phyloP scores from a whole-genome alignment of 1,140 invertebrate species.

The Bilobella aurantiaca region DNA sequence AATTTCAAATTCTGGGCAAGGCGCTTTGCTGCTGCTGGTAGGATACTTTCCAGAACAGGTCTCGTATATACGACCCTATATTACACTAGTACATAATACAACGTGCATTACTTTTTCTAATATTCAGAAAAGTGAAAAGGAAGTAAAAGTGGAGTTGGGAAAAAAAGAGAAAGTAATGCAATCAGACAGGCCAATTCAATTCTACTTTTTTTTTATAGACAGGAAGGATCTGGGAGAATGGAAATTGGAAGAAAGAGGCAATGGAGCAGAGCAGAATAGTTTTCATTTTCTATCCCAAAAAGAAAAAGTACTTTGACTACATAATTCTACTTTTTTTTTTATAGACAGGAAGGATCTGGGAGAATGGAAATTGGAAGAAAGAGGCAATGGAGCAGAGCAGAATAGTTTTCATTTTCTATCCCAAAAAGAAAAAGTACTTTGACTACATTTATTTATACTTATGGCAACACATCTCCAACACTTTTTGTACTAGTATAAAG shows the following conservation, averaged over 20 bases:
- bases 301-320: background rate
- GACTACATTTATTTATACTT: background rate
- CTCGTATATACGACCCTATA: background rate
- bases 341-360: no score
- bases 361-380: no score
- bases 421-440: background rate
- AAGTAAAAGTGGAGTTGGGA: background rate
- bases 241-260: constrained; percentile 1
- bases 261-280: background rate
- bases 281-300: background rate
- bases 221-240: background rate
- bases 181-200: constrained; percentile 8
- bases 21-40: no score
- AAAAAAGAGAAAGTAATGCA: background rate
- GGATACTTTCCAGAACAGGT: no score
- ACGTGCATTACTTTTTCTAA: background rate
- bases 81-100: background rate
- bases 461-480: background rate
- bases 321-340: no score
- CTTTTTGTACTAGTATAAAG: background rate
- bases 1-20: no score
- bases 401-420: constrained; percentile 5
- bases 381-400: background rate
- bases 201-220: constrained; percentile 5
- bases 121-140: background rate